Base-by-base conservation (phyloP, 2,113 vertebrate genomes). In the Pachycephala philippinensis region DNA sequence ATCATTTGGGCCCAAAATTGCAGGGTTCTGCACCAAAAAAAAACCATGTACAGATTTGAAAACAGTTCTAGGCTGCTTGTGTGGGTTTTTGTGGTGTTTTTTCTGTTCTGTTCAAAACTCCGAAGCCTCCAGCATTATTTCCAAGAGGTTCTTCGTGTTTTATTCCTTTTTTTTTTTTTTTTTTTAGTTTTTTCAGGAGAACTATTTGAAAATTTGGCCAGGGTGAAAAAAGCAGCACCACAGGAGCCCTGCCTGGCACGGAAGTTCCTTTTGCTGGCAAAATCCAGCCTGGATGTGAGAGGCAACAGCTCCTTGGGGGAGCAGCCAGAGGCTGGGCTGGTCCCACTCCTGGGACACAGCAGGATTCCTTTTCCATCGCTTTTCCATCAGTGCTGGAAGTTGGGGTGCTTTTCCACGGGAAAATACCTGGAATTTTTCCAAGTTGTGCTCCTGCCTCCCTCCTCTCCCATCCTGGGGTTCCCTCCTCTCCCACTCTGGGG, bases 321-420 rank as follows among this genome's bases (percentile, higher is more conserved):
- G 89, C 68, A 78, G 81, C 15, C 19, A 15, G 69, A 82, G 69
- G 26, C 60, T 60, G 87, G 68, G 42, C 83, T 28, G 21, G 65
- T 72, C 59, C 82, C 68, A 13, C 60, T 50, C 45, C 85, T 40
- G 11, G 56, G 64, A 84, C 84, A 78, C 91, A 47, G 84, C 89
- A 47, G 74, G 27, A 75, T 91, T 64, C 84, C 31, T 0, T 68
- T 47, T 26, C 84, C 1, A 0, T 12, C 24, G 31, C 65, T 78
- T 61, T 84, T 50, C 13, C 33, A 80, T n/a, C 53, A 52, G 7
- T 4, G 17, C 4, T 0, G 15, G 57, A 81, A 94, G 70, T 6
- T 52, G 40, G 68, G 47, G 28, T 2, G 1, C 64, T 84, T 77
- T 59, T 83, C 57, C 86, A 40, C 23, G 11, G n/a, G 47, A 65